These are phyloP conservation scores for Gastrophysa polygoni DNA, from an alignment of 2,888 invertebrate genomes.

Conservation along the genomic window DNA sequence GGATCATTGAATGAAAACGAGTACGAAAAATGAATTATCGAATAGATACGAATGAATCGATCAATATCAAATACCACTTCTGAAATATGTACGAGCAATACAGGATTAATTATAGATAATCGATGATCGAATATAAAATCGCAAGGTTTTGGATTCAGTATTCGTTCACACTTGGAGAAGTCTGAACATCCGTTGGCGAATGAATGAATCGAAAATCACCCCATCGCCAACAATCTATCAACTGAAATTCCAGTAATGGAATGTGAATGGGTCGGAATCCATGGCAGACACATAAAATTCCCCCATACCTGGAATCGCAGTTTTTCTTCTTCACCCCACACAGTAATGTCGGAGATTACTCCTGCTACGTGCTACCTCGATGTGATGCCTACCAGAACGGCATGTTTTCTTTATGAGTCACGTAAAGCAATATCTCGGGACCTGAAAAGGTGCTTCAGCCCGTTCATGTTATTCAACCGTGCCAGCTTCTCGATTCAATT, in stretches of 20 bases:
- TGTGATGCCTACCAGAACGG: constrained; percentile 55
- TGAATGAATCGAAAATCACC: too few species aligned
- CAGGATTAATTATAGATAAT: too few species aligned
- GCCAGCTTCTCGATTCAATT: constrained; percentile 35
- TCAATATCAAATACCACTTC: too few species aligned
- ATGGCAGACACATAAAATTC: background rate
- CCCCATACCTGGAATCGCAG: background rate
- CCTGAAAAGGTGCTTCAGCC: constrained; percentile 44
- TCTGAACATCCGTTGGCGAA: too few species aligned
- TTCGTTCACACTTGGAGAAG: too few species aligned
- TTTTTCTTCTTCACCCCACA: background rate
- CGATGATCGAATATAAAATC: too few species aligned
- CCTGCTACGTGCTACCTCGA: constrained; percentile 54
- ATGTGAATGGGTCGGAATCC: background rate
- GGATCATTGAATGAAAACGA: too few species aligned
- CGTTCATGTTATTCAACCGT: constrained; percentile 32
- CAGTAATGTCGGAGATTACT: constrained; percentile 53
- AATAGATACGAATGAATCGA: too few species aligned
- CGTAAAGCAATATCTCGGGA: constrained; percentile 46
- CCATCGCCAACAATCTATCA: background rate
- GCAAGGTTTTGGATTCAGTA: too few species aligned
- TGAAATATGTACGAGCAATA: too few species aligned
- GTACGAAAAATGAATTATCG: too few species aligned
- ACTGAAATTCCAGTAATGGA: background rate
- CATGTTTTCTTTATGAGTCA: constrained; percentile 58